Percentiles rank a stretch among this genome's conserved stretches.
phyloP scores from a whole-genome alignment of 1,140 invertebrate genomes.

The Zaprionus camerounensis region DNA sequence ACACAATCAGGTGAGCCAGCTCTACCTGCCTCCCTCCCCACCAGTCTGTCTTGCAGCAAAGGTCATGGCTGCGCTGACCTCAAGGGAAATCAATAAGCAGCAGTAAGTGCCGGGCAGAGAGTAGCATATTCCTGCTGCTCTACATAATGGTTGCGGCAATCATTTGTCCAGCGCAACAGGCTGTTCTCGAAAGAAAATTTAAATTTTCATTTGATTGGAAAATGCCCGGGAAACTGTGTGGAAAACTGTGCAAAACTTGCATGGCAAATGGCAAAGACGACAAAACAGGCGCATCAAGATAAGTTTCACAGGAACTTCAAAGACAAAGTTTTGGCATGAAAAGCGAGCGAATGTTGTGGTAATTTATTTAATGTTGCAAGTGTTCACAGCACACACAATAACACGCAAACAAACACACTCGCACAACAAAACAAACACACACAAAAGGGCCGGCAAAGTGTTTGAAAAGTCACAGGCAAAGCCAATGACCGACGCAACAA shows the following conservation, averaged over 20 bases:
- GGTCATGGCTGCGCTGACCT: slow-evolving; percentile 38
- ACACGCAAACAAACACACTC: slow-evolving; percentile 8
- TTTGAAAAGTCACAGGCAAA: slow-evolving; percentile 34
- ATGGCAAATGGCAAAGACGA: not conserved
- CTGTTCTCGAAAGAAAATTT: not conserved
- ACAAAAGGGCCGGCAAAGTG: slow-evolving; percentile 4
- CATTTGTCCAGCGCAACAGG: slow-evolving; percentile 14
- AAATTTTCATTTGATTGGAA: slow-evolving; percentile 6
- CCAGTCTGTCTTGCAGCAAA: slow-evolving; percentile 29
- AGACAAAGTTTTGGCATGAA: slow-evolving; percentile 28
- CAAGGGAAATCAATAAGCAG: slow-evolving; percentile 36
- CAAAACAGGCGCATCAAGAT: slow-evolving; percentile 1
- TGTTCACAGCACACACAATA: slow-evolving; percentile 5
- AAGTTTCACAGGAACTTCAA: slow-evolving; percentile 14
- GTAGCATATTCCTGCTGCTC: not conserved
- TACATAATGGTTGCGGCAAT: not conserved
- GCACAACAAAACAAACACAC: slow-evolving; percentile 2
- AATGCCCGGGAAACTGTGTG: not conserved
- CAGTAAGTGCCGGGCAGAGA: not conserved
- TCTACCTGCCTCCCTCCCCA: not conserved
- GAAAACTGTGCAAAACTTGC: not conserved
- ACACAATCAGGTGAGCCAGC: not conserved
- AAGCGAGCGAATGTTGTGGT: slow-evolving; percentile 7
- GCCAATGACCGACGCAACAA: slow-evolving; percentile 46
- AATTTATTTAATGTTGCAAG: slow-evolving; percentile 44